These are phyloP conservation scores for Boulengeromyrus knoepffleri DNA, from an alignment of 2,113 vertebrate species.

Conservation along the genomic window DNA sequence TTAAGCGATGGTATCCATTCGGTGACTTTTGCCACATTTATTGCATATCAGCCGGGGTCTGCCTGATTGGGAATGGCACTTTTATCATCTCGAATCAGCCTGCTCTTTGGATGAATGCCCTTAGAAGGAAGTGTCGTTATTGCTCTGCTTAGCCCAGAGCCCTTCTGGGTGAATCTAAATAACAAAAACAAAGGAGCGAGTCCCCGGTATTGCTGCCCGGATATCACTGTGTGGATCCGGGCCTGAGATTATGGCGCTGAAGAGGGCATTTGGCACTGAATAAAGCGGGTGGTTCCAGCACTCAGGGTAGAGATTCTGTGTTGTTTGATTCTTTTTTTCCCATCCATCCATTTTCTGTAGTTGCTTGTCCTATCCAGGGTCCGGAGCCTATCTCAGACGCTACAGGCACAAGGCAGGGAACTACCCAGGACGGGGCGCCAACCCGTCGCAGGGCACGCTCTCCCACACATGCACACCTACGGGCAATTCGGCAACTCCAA, in stretches of 20 bases:
- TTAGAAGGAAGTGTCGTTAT: constrained; percentile 8
- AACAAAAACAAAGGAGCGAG: not conserved
- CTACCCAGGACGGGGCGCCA: not conserved
- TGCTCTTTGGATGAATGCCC: not conserved
- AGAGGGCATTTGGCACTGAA: not conserved
- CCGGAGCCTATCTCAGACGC: too few species aligned
- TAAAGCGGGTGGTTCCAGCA: not conserved
- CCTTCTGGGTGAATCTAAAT: constrained; percentile 8
- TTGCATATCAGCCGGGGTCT: not conserved
- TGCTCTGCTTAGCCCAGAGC: not conserved
- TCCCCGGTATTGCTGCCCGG: not conserved
- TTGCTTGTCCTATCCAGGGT: not conserved
- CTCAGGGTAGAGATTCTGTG: not conserved
- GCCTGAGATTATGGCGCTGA: not conserved
- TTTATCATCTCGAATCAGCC: not conserved
- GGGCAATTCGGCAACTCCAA: not conserved
- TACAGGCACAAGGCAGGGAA: not conserved
- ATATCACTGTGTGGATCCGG: not conserved
- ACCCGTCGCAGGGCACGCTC: not conserved
- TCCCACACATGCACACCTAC: not conserved
- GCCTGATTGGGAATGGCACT: not conserved
- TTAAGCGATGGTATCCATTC: not conserved
- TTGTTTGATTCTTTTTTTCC: not conserved
- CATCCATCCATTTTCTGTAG: not conserved
- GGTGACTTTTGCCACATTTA: not conserved